Conservation (phyloP, 37 sponge, comb jelly and placozoan species). For the Cliona cf. orientalis region DNA sequence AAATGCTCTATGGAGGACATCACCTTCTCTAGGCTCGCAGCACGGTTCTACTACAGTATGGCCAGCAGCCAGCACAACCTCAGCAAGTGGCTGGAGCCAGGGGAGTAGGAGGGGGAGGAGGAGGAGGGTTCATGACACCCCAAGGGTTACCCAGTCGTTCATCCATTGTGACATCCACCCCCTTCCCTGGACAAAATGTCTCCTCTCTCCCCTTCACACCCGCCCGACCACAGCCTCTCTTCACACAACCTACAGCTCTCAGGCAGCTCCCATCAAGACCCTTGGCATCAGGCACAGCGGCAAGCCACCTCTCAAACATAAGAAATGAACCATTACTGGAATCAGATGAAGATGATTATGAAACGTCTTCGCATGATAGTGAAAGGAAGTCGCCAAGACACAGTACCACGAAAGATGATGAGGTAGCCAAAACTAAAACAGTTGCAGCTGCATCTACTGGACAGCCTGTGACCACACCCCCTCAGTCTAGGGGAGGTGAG, state of each 20-base stretch:
- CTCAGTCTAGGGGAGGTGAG: neutral
- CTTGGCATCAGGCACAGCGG: constrained; percentile 13
- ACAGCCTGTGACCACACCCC: neutral
- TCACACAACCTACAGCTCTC: neutral
- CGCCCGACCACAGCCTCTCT: neutral
- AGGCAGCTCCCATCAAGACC: constrained; percentile 22
- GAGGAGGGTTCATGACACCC: too few species aligned
- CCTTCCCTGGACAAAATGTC: neutral
- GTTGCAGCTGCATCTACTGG: neutral
- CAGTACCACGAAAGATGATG: neutral
- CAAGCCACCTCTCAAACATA: neutral
- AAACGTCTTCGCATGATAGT: neutral
- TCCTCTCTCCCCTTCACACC: neutral
- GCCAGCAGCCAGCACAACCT: too few species aligned
- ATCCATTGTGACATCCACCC: too few species aligned
- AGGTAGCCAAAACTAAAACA: too few species aligned
- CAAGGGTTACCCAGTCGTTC: too few species aligned
- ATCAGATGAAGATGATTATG: constrained; percentile 13
- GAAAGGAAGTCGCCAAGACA: neutral
- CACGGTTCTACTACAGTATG: too few species aligned
- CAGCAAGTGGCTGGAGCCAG: too few species aligned
- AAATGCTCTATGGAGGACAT: too few species aligned
- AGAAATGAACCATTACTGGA: constrained; percentile 20
- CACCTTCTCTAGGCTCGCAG: too few species aligned
- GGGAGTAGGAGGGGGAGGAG: too few species aligned